phyloP scores from a whole-genome alignment of 2,888 invertebrate genomes.

The Drosophila pseudotalamancana region DNA sequence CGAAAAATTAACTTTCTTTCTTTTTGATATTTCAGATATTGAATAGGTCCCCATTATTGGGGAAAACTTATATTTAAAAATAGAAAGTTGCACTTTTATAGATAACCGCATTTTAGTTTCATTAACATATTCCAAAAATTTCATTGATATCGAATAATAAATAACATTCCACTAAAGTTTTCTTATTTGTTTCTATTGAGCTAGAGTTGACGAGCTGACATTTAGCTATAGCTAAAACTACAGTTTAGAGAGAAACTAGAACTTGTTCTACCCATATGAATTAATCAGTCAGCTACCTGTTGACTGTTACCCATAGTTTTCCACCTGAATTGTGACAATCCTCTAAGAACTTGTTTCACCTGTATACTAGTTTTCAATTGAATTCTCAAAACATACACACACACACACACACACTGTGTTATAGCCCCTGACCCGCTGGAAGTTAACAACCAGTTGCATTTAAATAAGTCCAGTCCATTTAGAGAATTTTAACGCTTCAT shows the following conservation, averaged over 20 bases:
- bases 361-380: slow-evolving; percentile 39
- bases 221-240: background rate
- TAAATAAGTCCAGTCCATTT: slow-evolving; percentile 1
- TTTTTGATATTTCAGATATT: too few relatives aligned
- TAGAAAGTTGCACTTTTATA: too few relatives aligned
- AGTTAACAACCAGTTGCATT: background rate
- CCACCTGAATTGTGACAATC: slow-evolving; percentile 12
- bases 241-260: too few relatives aligned
- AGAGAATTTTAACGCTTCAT: slow-evolving; percentile 10
- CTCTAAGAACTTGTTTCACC: slow-evolving; percentile 32
- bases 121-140: too few relatives aligned
- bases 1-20: too few relatives aligned
- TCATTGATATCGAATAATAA: too few relatives aligned
- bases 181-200: background rate
- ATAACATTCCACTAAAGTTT: too few relatives aligned
- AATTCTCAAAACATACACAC: slow-evolving; percentile 6
- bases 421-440: background rate
- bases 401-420: background rate
- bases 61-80: too few relatives aligned
- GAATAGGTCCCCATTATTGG: too few relatives aligned
- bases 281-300: slow-evolving; percentile 24
- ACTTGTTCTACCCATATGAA: too few relatives aligned
- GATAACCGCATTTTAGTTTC: too few relatives aligned
- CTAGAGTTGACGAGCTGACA: background rate
- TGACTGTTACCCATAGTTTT: slow-evolving; percentile 26